These are phyloP conservation scores for Orthonyx spaldingii DNA, from an alignment of 2,113 vertebrate species.

Conservation along the genomic window DNA sequence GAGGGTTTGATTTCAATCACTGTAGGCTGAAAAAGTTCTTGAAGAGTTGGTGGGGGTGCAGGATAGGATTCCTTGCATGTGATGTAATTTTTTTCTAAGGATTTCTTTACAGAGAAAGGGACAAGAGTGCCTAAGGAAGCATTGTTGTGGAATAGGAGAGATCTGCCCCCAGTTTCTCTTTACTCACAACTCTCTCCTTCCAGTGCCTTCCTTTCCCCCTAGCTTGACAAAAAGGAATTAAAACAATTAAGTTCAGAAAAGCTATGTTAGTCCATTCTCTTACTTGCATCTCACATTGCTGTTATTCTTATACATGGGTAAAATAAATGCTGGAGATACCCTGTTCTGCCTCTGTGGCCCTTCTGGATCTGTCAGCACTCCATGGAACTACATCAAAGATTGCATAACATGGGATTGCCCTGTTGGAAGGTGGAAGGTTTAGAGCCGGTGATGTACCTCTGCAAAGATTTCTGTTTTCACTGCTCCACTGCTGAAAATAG, in stretches of 20 bases:
- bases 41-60: neutral
- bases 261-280: neutral
- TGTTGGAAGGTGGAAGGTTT: neutral
- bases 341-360: neutral
- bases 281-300: neutral
- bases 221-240: neutral
- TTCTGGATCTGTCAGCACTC: neutral
- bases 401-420: neutral
- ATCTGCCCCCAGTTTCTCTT: neutral
- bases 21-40: neutral
- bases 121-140: neutral
- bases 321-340: neutral
- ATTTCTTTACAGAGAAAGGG: neutral
- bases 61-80: too few relatives aligned
- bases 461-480: neutral
- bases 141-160: neutral
- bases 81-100: too few relatives aligned
- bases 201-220: neutral
- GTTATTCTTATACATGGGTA: neutral
- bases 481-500: neutral
- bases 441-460: neutral
- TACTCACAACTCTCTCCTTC: neutral
- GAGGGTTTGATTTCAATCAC: neutral
- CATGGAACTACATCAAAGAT: neutral
- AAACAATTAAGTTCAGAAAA: neutral